A percentile compares a stretch with the other conserved stretches of the same genome.
Evolutionary conservation across 64 coral and sea anemone species (phyloP).

Genomic region (Pocillopora verrucosa): DNA sequence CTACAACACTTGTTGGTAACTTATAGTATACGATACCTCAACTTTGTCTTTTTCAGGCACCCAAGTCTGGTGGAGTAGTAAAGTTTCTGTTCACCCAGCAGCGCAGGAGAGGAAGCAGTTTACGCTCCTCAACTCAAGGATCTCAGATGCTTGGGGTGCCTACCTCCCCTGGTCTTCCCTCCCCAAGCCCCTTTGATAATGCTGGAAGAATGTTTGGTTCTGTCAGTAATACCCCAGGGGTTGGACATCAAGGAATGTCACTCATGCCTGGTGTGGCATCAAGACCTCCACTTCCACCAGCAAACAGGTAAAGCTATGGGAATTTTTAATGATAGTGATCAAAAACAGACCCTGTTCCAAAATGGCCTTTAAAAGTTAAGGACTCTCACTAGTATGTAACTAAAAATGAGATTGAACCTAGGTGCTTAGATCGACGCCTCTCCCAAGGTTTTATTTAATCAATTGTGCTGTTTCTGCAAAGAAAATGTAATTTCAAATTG

Average conservation of each 20-base stretch:
- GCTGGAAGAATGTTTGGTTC: conserved; percentile 36
- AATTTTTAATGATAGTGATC: too few species aligned
- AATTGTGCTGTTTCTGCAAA: too few species aligned
- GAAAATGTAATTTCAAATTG: too few species aligned
- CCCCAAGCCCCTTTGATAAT: neutral
- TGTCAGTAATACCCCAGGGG: conserved; percentile 18
- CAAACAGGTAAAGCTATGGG: conserved; percentile 55
- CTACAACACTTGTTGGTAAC: too few species aligned
- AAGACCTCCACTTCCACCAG: conserved; percentile 73
- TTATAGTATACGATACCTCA: neutral
- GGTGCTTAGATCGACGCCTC: too few species aligned
- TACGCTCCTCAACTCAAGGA: conserved; percentile 46
- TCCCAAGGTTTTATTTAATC: too few species aligned
- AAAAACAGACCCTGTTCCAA: too few species aligned
- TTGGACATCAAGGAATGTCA: conserved; percentile 11
- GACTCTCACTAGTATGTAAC: too few species aligned
- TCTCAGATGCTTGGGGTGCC: conserved; percentile 46
- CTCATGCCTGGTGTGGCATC: conserved; percentile 61
- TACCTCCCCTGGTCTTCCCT: neutral
- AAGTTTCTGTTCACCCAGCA: conserved; percentile 79
- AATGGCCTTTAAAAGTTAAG: too few species aligned
- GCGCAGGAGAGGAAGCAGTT: conserved; percentile 51
- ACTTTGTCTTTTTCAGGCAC: conserved; percentile 18
- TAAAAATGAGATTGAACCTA: too few species aligned
- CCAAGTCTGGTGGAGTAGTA: conserved; percentile 56